phyloP scores from a whole-genome alignment of 2,888 invertebrate species.

The Xanthorhoe designata region DNA sequence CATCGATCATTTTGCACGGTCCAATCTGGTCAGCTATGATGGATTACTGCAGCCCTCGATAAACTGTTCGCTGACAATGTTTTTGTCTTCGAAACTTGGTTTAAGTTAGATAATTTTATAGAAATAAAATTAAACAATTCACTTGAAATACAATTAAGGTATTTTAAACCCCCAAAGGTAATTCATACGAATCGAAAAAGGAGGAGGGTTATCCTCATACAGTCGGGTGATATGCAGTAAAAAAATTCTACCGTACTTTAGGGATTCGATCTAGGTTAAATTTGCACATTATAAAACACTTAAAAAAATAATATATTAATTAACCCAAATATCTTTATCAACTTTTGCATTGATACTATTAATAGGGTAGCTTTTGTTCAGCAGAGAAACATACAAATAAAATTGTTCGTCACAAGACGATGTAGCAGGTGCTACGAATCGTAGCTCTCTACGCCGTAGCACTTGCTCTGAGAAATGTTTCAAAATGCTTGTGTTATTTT shows the following conservation, averaged over 20 bases:
- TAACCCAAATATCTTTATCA: too few species aligned
- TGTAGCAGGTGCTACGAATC: slow-evolving; percentile 4
- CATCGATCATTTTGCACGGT: slow-evolving; percentile 27
- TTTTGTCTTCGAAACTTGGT: not conserved
- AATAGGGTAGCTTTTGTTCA: too few species aligned
- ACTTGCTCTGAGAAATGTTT: not conserved
- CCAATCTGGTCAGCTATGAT: slow-evolving; percentile 28
- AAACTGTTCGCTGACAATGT: slow-evolving; percentile 2
- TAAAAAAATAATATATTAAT: too few species aligned
- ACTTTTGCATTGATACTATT: too few species aligned
- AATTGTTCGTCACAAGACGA: not conserved
- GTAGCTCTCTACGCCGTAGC: slow-evolving; percentile 3
- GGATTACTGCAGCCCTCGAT: slow-evolving; percentile 17
- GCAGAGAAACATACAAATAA: not conserved
- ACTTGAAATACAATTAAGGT: too few species aligned
- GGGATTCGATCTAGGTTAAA: too few species aligned
- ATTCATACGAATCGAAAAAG: too few species aligned
- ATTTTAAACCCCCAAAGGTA: too few species aligned
- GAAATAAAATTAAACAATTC: not conserved
- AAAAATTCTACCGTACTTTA: too few species aligned
- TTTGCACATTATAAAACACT: too few species aligned
- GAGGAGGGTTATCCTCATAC: too few species aligned
- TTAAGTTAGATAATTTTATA: not conserved
- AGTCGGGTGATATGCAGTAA: too few species aligned
- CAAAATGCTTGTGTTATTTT: not conserved